Base-by-base conservation (phyloP, 2,888 invertebrate species). In the Stenodera caucasica region DNA sequence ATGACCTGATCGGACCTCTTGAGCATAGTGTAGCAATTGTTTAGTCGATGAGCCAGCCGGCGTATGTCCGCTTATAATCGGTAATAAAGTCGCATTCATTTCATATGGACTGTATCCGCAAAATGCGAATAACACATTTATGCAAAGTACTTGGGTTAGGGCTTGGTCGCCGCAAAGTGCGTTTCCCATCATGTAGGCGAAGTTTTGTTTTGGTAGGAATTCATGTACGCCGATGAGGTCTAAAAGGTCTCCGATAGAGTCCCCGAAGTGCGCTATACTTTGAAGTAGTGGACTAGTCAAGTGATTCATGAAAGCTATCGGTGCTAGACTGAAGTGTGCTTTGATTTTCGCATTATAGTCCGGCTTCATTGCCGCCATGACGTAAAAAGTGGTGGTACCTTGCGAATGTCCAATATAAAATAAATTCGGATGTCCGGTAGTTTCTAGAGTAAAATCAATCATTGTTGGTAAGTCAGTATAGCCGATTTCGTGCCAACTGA, bases 401-500 rank as follows among this genome's bases (percentile, higher is more conserved):
- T 88, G 87, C 0, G 92, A 94, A 75, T 93, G 91, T 0, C 93
- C 33, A 81, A 29, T 18, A 32, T 60, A 29, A 18, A 86, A 85
- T 0, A 92, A 69, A 60, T 85, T 83, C 2, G 81, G 60, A 21
- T 84, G 82, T 0, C 83, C 82, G 0, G 89, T 88, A 33, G 79
- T 77, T 23, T 77, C 71, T 2, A 87, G 72, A 12, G 88, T 82
- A 73, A 88, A 85, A 74, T 92, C 88, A 26, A 94, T 85, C 83
- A 87, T 88, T 0, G 90, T 89, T 7, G 92, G 90, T 0, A 92
- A 74, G 76, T 94, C 93, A 73, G 86, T 86, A 60, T 82, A 79
- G 0, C 90, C 92, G 77, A 92, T 90, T 73, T 93, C 89, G 75
- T 92, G 88, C 86, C 88, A 92, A 69, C 90, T 90, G 76, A 81